Evolutionary conservation across 2,888 invertebrate species (phyloP).

Genomic region (Xiphydria camelus): DNA sequence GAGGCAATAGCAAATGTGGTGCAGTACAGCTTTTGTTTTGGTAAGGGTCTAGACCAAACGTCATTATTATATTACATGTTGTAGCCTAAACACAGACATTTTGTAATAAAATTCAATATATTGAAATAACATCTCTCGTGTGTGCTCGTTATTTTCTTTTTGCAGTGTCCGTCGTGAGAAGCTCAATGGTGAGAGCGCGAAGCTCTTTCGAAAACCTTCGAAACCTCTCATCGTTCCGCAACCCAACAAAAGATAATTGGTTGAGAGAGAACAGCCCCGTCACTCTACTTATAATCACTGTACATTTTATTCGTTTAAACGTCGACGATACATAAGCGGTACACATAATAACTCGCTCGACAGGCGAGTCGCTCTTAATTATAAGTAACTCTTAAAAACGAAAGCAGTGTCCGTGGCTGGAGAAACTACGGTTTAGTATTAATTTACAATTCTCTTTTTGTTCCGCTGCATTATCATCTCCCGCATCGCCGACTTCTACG

Average conservation of each 20-base stretch:
- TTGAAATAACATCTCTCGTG: constrained; percentile 43
- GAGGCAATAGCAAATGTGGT: constrained; percentile 43
- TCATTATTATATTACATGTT: constrained; percentile 58
- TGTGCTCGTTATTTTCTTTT: too few species aligned
- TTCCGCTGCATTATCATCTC: too few species aligned
- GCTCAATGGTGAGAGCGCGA: too few species aligned
- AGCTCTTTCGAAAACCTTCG: too few species aligned
- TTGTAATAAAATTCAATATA: constrained; percentile 57
- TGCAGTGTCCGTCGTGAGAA: too few species aligned
- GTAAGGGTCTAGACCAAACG: constrained; percentile 56
- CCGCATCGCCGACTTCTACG: too few species aligned
- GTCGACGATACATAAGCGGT: too few species aligned
- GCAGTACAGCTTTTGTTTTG: constrained; percentile 51
- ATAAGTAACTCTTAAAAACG: neutral
- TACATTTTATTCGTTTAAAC: neutral
- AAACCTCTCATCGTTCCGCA: too few species aligned
- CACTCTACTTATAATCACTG: neutral
- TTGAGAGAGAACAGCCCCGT: too few species aligned
- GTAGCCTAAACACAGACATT: constrained; percentile 56
- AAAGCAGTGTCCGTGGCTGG: neutral
- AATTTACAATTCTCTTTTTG: neutral
- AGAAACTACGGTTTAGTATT: neutral
- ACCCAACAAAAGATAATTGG: too few species aligned
- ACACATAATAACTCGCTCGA: too few species aligned
- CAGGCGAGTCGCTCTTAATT: neutral